These are phyloP conservation scores for Willisornis vidua DNA, from an alignment of 2,113 vertebrate genomes.

Conservation along the genomic window DNA sequence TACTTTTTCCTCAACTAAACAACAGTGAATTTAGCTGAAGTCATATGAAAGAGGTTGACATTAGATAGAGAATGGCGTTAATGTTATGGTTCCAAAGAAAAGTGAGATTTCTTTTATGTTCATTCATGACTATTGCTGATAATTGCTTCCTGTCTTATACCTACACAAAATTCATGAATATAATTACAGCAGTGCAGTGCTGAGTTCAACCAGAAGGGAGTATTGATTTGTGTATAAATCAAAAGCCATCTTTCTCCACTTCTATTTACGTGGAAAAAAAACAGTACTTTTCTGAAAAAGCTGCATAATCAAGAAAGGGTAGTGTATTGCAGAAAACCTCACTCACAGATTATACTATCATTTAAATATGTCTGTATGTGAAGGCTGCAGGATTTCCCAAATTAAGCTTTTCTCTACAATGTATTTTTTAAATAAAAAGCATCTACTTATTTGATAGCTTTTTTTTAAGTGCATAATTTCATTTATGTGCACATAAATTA, in stretches of 20 bases:
- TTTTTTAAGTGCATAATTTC: not conserved
- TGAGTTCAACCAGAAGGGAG: slow-evolving; percentile 61
- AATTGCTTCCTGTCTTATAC: slow-evolving; percentile 76
- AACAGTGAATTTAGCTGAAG: slow-evolving; percentile 12
- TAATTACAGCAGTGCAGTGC: slow-evolving; percentile 54
- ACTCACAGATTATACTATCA: not conserved
- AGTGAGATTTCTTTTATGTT: slow-evolving; percentile 62
- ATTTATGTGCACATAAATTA: not conserved
- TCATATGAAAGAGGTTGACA: slow-evolving; percentile 19
- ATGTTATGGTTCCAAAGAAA: slow-evolving; percentile 46
- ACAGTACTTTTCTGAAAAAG: not conserved
- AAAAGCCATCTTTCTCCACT: slow-evolving; percentile 16
- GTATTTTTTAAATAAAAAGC: not conserved
- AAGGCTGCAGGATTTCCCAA: not conserved
- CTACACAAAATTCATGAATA: slow-evolving; percentile 73
- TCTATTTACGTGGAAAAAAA: slow-evolving; percentile 16
- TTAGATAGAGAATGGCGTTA: slow-evolving; percentile 52
- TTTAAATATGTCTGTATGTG: not conserved
- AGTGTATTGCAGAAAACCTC: not conserved
- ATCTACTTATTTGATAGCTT: not conserved
- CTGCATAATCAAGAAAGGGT: not conserved
- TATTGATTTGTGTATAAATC: slow-evolving; percentile 65
- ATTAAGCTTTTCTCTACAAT: not conserved
- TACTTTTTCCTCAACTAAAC: slow-evolving; percentile 10
- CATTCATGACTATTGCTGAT: slow-evolving; percentile 14